These are phyloP conservation scores for Saguinus imperator DNA, from an alignment of 2,113 vertebrate genomes.

Conservation along the genomic window DNA sequence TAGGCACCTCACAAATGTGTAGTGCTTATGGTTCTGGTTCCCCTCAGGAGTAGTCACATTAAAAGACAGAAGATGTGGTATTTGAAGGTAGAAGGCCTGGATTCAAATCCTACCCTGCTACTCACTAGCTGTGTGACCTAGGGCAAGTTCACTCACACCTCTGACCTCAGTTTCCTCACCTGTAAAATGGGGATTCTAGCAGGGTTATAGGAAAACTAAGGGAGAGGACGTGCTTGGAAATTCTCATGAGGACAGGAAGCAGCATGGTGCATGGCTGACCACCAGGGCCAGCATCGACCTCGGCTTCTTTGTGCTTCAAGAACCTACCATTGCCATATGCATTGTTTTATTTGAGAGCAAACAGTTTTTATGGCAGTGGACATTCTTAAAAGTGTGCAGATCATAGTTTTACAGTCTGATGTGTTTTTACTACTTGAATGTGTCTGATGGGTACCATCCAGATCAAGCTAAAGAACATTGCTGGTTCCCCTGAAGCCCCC, in stretches of 20 bases:
- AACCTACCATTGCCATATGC: no score
- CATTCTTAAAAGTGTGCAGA: background rate
- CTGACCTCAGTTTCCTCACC: background rate
- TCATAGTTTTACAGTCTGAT: background rate
- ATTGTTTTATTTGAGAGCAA: background rate
- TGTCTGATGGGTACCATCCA: no score
- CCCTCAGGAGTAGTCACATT: accelerated
- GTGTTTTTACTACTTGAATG: background rate
- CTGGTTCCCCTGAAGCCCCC: background rate
- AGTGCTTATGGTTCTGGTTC: background rate
- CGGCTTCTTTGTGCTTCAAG: accelerated
- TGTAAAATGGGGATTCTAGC: background rate
- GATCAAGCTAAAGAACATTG: background rate
- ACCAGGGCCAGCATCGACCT: background rate
- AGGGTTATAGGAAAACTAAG: background rate
- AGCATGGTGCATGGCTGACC: accelerated
- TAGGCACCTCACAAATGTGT: accelerated
- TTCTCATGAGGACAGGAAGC: accelerated
- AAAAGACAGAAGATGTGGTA: background rate
- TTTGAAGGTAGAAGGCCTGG: background rate
- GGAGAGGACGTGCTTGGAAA: accelerated
- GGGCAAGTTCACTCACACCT: no score
- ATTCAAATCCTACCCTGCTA: background rate
- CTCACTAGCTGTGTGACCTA: background rate
- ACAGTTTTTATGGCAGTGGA: background rate